A percentile compares a stretch with the other conserved stretches of the same genome.
Evolutionary conservation across 2,888 invertebrate species (phyloP).

Genomic region (Diaperis boleti): DNA sequence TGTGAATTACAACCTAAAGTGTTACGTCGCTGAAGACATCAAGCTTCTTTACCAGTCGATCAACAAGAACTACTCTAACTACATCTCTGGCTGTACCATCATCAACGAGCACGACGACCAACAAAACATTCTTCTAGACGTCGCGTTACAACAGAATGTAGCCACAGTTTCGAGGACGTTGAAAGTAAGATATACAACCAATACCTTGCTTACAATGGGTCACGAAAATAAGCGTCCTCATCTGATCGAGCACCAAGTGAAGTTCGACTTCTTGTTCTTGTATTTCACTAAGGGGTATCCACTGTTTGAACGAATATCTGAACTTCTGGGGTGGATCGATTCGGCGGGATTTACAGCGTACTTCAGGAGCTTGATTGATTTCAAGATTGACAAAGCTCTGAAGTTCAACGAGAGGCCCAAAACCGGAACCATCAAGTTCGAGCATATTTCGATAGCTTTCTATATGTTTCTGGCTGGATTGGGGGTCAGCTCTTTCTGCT

Average conservation of each 20-base stretch:
- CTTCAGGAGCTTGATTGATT: background rate
- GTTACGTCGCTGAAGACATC: slow-evolving; percentile 18
- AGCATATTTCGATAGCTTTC: slow-evolving; percentile 1
- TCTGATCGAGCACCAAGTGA: slow-evolving; percentile 6
- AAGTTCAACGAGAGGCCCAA: background rate
- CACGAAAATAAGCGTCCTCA: background rate
- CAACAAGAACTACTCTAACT: background rate
- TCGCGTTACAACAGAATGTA: background rate
- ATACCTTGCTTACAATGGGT: background rate
- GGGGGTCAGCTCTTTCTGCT: too few species aligned
- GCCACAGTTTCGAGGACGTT: slow-evolving; percentile 1
- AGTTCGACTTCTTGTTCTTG: slow-evolving; percentile 5
- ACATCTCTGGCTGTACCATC: background rate
- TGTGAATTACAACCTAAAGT: slow-evolving; percentile 3
- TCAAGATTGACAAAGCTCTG: slow-evolving; percentile 4
- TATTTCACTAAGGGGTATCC: slow-evolving; percentile 19
- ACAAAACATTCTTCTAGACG: background rate
- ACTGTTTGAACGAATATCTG: background rate
- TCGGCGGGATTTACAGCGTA: background rate
- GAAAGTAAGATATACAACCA: background rate
- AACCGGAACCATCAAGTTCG: background rate
- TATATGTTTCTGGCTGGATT: background rate
- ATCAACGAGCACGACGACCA: slow-evolving; percentile 13
- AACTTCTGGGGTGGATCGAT: slow-evolving; percentile 4
- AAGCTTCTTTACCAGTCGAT: background rate